Conservation (phyloP, 2,888 invertebrate genomes). For the Leptopterna dolabrata region DNA sequence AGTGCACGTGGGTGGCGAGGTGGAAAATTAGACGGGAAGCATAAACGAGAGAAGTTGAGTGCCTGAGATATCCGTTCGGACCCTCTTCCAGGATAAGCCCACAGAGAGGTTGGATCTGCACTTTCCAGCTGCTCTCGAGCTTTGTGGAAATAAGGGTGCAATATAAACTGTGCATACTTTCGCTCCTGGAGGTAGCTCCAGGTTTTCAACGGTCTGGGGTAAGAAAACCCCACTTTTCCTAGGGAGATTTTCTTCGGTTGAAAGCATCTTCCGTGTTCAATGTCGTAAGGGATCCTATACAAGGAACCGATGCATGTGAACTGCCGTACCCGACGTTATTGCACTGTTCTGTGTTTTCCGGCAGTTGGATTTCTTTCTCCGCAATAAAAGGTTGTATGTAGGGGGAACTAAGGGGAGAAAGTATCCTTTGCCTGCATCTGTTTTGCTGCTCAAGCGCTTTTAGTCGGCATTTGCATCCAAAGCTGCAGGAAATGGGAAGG, state of each 20-base stretch:
- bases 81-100: background rate
- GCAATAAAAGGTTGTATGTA: background rate
- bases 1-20: background rate
- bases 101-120: background rate
- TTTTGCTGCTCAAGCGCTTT: too few species aligned
- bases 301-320: background rate
- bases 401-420: background rate
- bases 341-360: background rate
- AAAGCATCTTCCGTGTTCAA: background rate
- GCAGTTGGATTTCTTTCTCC: background rate
- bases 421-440: background rate
- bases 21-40: background rate
- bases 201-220: background rate
- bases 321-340: background rate
- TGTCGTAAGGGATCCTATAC: background rate
- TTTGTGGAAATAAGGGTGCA: background rate
- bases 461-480: too few species aligned
- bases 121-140: background rate
- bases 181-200: background rate
- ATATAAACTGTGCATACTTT: background rate
- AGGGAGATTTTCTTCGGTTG: background rate
- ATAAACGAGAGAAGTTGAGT: background rate
- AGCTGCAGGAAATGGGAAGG: too few species aligned
- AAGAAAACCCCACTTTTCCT: background rate
- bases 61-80: background rate